phyloP scores from a whole-genome alignment of 2,888 invertebrate genomes.

The Ceramica pisi region DNA sequence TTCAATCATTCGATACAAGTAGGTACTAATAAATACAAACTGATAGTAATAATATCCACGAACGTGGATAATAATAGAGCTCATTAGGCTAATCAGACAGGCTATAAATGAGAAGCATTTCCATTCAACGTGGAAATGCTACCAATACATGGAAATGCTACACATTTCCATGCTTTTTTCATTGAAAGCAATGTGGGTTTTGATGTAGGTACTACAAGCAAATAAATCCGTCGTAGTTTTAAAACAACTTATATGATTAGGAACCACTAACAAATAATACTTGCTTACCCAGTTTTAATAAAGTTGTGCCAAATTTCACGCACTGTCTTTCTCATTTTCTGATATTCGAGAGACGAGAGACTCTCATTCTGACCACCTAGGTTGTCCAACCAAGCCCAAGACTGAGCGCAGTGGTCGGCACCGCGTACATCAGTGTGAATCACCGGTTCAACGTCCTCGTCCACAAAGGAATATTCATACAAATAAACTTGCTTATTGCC shows the following conservation, averaged over 20 bases:
- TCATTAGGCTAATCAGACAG: too few relatives aligned
- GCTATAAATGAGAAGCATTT: too few relatives aligned
- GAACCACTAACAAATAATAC: too few relatives aligned
- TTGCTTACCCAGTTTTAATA: slow-evolving; percentile 71
- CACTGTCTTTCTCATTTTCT: slow-evolving; percentile 60
- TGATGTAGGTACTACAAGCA: not conserved
- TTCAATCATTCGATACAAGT: too few relatives aligned
- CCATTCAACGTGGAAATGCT: too few relatives aligned
- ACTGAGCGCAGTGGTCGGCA: slow-evolving; percentile 72
- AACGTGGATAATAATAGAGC: too few relatives aligned
- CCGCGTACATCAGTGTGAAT: slow-evolving; percentile 67
- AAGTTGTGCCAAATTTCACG: slow-evolving; percentile 74
- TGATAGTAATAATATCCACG: too few relatives aligned
- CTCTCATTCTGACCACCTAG: slow-evolving; percentile 24
- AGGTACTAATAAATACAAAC: too few relatives aligned
- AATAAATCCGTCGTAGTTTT: not conserved
- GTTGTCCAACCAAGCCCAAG: slow-evolving; percentile 60
- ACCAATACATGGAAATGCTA: too few relatives aligned
- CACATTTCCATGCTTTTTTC: too few relatives aligned
- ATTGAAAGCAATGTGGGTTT: too few relatives aligned
- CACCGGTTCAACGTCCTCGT: slow-evolving; percentile 64
- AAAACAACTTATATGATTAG: not conserved
- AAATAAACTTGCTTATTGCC: too few relatives aligned
- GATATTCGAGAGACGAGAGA: slow-evolving; percentile 44
- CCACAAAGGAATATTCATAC: slow-evolving; percentile 76